Base-by-base conservation (phyloP, 2,888 invertebrate species). In the Octonoba sinensis region DNA sequence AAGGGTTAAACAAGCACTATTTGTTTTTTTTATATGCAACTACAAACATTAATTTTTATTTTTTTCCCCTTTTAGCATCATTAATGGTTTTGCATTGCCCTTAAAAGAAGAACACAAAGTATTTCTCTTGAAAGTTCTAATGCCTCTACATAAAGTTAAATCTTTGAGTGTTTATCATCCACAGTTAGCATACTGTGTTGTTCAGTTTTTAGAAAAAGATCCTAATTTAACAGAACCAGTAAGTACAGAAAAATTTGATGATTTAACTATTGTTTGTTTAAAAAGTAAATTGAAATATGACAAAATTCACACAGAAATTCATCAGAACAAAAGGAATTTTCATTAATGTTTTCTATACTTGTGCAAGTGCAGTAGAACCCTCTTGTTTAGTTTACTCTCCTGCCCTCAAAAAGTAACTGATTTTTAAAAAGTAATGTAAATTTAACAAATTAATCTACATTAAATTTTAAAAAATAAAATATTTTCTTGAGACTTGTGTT, bases 171-270 rank as follows among this genome's bases (percentile, higher is more conserved):
- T 97, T 86, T 99, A 98, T 90, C 99, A 99, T 90, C 96, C 98
- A 85, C 96, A 97, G 91, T 91, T 99, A 88, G 97, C 98, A 87
- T 99, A 99, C 90, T 99, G 99, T 90, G 96, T 99, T 86, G 98
- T 99, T 86, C 99, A 99, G 91, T 99, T 99, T 91, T 91, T 99
- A 84, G 99, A 99, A 89, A 97, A 98, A 91, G 98, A 98, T 90
- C 95, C 97, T 72, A 94, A 95, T 86, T 91, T 98, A 86, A 97
- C 97, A 84, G 96, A 97, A 89, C 96, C 96, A 76, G 97, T 90
- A 85, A 87, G 87, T 81, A 86, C 36, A 36, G 36, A 47, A 47
- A 13, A 18, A 47, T 18, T 44, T 3, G 18, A 57, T 57, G 3
- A 12, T 57, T 18, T 57, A 20, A 12, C 12, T 18, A 1, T 57